phyloP scores from a whole-genome alignment of 2,113 vertebrate genomes.

The Hassar affinis region DNA sequence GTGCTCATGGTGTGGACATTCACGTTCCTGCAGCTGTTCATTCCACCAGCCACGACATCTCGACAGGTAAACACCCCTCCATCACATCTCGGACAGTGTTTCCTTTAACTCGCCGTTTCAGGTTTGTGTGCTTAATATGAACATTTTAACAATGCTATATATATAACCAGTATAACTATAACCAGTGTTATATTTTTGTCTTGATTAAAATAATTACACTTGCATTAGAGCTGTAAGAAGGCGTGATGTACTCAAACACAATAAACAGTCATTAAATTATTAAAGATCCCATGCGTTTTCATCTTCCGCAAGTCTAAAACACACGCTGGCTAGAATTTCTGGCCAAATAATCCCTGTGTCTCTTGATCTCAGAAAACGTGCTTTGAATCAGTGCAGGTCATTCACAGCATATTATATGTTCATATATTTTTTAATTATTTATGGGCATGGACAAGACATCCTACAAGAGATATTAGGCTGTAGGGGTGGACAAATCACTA shows the following conservation, averaged over 20 bases:
- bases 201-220: no score
- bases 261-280: background rate
- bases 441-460: no score
- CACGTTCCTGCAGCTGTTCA: constrained; percentile 77
- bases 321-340: background rate
- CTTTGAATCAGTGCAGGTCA: background rate
- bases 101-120: background rate
- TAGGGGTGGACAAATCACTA: background rate
- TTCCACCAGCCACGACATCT: constrained; percentile 80
- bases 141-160: constrained; percentile 54
- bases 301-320: background rate
- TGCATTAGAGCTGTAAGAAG: background rate
- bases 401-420: no score
- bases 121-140: constrained; percentile 47
- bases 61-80: constrained; percentile 34
- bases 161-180: no score
- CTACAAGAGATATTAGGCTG: background rate
- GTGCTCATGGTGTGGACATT: constrained; percentile 83
- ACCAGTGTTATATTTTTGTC: no score
- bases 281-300: background rate
- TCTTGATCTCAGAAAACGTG: background rate
- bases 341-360: background rate
- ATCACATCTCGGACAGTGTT: background rate
- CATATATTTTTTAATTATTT: no score
- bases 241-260: background rate